Evolutionary conservation across 2,797 vertebrate genomes (phyloP), one percentile per base, ranked within the genome.

Genomic region (Sebastiscus albofasciatus): DNA sequence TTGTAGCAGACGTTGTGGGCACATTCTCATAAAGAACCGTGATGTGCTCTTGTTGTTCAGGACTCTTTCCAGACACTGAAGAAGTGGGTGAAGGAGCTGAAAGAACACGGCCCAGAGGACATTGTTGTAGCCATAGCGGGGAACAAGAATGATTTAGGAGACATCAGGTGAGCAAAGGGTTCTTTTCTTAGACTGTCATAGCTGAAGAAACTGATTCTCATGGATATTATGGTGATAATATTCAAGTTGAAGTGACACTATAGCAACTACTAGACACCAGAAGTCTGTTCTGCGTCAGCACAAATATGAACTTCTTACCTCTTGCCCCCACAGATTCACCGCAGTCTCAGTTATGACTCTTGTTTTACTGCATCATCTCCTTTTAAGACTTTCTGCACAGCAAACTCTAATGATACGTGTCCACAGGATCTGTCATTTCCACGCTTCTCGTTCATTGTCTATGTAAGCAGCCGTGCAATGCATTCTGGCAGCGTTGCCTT

Each of bases 11-110:
- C 18, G 65, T 71, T 42, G 6, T 49, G 49, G 49, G 56, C 29
- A 49, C 54, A 3, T 49, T 80, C 55, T 77, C 26, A 26, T 65
- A 31, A 60, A 34, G 13, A 4, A 87, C 65, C 24, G 5, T 12
- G 18, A 3, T 76, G 26, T 87, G 55, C 52, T 77, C 22, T 79
- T 85, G 70, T 80, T 77, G 39, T 88, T 85, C 94, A 99, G 99
- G 98, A 99, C 94, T 99, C 99, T 8, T 99, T 99, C 95, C 97
- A 99, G 93, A 99, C 97, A 74, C 93, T 99, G 94, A 99, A 99
- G 96, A 99, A 98, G 89, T 99, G 98, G 99, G 98, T 99, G 81
- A 99, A 99, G 91, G 98, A 99, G 90, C 94, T 99, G 83, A 99
- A 99, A 90, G 98, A 99, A 84, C 98, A 99, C 1, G 99, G 98